These are phyloP conservation scores for Chydorus sphaericus DNA, from an alignment of 2,888 invertebrate genomes.

Conservation along the genomic window DNA sequence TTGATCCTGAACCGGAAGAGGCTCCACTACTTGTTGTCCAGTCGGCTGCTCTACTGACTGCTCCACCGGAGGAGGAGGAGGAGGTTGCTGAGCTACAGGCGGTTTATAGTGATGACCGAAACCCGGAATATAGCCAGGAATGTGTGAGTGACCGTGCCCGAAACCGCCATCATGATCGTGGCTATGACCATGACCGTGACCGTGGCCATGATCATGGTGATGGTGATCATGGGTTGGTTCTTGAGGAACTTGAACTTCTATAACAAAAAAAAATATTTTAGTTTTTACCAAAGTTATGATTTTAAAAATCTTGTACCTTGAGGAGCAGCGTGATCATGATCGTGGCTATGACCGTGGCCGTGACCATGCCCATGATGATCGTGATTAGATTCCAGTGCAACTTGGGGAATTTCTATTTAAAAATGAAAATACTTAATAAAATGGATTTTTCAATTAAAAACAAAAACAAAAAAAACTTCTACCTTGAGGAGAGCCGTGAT, in stretches of 20 bases:
- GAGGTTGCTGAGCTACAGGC: background rate
- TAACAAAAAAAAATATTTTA: too few relatives aligned
- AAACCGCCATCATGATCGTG: constrained; percentile 9
- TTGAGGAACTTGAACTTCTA: too few relatives aligned
- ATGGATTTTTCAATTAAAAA: too few relatives aligned
- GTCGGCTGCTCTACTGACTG: too few relatives aligned
- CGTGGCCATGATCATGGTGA: constrained; percentile 1
- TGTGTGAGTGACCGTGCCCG: constrained; percentile 12
- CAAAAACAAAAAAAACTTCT: too few relatives aligned
- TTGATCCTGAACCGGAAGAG: too few relatives aligned
- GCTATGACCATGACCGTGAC: constrained; percentile 1
- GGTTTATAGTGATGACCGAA: constrained; percentile 13
- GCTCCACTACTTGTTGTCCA: too few relatives aligned
- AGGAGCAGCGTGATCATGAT: background rate
- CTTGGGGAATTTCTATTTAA: too few relatives aligned
- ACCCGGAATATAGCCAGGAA: constrained; percentile 13
- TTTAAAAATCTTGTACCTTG: too few relatives aligned
- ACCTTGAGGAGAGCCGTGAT: background rate
- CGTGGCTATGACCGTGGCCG: constrained; percentile 5
- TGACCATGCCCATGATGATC: background rate
- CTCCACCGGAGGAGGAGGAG: background rate
- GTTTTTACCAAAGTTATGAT: too few relatives aligned
- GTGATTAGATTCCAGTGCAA: too few relatives aligned
- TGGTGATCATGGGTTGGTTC: constrained; percentile 9
- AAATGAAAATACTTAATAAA: too few relatives aligned